Percentiles rank a stretch among this genome's conserved stretches.
Conservation (phyloP, 2,888 invertebrate genomes). For the Belgica antarctica region DNA sequence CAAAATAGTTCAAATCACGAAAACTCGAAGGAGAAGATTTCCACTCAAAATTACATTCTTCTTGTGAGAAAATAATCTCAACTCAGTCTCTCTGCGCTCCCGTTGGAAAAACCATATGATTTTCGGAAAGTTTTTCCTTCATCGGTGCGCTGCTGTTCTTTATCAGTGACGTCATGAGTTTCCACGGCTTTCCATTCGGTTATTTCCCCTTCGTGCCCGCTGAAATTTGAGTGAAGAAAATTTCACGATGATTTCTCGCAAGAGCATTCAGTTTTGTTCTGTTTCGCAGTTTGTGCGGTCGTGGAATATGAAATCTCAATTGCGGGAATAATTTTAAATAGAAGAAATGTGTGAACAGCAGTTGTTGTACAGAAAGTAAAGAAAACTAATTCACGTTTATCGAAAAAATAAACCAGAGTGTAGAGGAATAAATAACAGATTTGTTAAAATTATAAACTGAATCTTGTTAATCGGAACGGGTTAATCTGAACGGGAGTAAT, state of each 20-base stretch:
- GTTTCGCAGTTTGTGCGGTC: conserved; percentile 41
- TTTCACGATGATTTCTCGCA: conserved; percentile 36
- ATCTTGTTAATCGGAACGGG: conserved; percentile 29
- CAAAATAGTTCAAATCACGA: background rate
- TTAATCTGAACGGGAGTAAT: conserved; percentile 15
- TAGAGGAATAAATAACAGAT: conserved; percentile 24
- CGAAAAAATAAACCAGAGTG: conserved; percentile 14
- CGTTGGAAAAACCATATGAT: conserved; percentile 43
- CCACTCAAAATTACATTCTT: background rate
- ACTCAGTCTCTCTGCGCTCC: too few species aligned
- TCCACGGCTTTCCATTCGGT: conserved; percentile 35
- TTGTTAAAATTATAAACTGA: conserved; percentile 23
- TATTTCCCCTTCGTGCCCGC: conserved; percentile 20
- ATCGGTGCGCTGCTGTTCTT: background rate
- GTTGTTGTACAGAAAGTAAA: conserved; percentile 25
- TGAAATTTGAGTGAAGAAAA: conserved; percentile 28
- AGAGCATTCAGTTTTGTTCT: conserved; percentile 37
- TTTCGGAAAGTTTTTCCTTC: conserved; percentile 35
- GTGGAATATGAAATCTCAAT: background rate
- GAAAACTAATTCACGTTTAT: conserved; percentile 6
- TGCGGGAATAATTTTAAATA: conserved; percentile 35
- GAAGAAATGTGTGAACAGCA: conserved; percentile 31
- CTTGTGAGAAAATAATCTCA: too few species aligned
- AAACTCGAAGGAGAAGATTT: background rate
- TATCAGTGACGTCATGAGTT: conserved; percentile 40